Percentiles rank a stretch among this genome's conserved stretches.
Conservation (phyloP, 1,140 invertebrate species). For the Marisa cornuarietis region DNA sequence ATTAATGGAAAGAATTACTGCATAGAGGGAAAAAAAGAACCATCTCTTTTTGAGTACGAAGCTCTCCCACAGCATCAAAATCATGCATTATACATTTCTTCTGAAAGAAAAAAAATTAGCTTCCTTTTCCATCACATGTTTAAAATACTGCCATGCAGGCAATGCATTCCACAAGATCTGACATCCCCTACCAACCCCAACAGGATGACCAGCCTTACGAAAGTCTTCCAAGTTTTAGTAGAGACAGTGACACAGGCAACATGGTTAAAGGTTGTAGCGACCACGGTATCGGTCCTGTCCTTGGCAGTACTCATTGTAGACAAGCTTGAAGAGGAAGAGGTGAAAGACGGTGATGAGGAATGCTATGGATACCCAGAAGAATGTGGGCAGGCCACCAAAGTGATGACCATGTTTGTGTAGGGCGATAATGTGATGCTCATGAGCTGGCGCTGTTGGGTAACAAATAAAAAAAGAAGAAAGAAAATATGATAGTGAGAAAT, state of each 20-base stretch:
- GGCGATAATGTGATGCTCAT: constrained; percentile 91
- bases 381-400: constrained; percentile 86
- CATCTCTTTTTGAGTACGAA: too few species aligned
- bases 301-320: constrained; percentile 80
- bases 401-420: constrained; percentile 92
- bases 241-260: not conserved
- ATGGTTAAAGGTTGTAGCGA: constrained; percentile 33
- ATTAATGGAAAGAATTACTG: too few species aligned
- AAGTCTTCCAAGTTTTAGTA: too few species aligned
- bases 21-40: too few species aligned
- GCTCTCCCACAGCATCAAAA: too few species aligned
- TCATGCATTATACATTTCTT: too few species aligned
- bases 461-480: constrained; percentile 11
- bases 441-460: constrained; percentile 80
- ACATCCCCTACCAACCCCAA: too few species aligned
- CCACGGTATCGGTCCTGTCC: constrained; percentile 49
- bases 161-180: too few species aligned
- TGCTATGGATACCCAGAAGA: constrained; percentile 93
- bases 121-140: too few species aligned
- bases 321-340: constrained; percentile 91
- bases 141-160: too few species aligned
- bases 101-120: too few species aligned
- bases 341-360: constrained; percentile 93
- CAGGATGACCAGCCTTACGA: too few species aligned
- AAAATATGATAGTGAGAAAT: not conserved